Evolutionary conservation across 2,113 vertebrate species (phyloP), one percentile per base, ranked within the genome.

Genomic region (Gnathonemus longibarbis): DNA sequence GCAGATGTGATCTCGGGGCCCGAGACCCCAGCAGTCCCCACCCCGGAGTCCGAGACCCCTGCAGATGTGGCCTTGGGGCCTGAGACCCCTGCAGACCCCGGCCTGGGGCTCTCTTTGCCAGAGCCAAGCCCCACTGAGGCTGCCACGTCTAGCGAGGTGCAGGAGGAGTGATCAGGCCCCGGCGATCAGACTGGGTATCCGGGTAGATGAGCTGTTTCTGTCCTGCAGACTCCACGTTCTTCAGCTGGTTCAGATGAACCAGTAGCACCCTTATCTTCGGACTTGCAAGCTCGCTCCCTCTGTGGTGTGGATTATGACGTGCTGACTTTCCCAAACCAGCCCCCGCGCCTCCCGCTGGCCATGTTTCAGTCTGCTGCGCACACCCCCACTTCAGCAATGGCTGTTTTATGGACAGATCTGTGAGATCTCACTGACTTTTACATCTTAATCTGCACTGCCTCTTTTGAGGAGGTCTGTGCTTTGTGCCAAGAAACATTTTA

Each of bases 11-110:
- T 39, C 39, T 39, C 39, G 39, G 39, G 39, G 39, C 39, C 39
- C 39, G 2, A 39, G 39, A 3, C 39, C 39, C 39, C 2, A 2
- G 39, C 39, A 39, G 39, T 2, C 24, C 19, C 21, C 6, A 8
- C 21, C 19, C 21, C 56, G 0, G 24, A 9, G 8, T 2, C 24
- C 0, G 8, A 62, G 6, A n/a, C 89, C 0, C 3, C 50, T 0
- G 0, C 50, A 53, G 50, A 5, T 35, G 35, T 35, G 35, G 35
- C 35, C 35, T 35, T 35, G 35, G 35, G 35, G 35, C 35, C 35
- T 35, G 8, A 1, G 24, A n/a, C 89, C 0, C 3, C 50, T 0
- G 0, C 50, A 53, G 50, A 5, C 24, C 13, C 31, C 1, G 13
- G 31, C 24, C 27, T 66, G 24, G 58, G 15, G 31, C 13, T 31